Evolutionary conservation across 2,113 vertebrate species (phyloP), one percentile per base, ranked within the genome.

Genomic region (Oxyura jamaicensis): DNA sequence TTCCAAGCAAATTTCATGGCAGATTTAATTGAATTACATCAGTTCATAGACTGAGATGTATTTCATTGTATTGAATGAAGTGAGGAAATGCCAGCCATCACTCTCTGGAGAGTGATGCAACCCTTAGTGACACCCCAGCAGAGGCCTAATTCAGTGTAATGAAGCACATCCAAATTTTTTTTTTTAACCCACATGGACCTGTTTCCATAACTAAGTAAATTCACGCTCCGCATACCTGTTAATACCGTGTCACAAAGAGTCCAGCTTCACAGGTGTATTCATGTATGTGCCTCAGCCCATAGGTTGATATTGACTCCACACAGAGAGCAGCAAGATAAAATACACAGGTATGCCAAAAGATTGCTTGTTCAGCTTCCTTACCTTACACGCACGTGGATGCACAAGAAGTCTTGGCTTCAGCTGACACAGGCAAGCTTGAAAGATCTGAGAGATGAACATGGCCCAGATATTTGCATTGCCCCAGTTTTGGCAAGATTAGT

Each of bases 321-420:
- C 33, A 48, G 50, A 56, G 33, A 76, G 9, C 71, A 76, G 29
- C 8, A 58, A 58, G 50, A 73, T 20, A 46, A 82, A 72, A 72
- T 7, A 52, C 41, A 25, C 0, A 4, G 8, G 18, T 36, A 36
- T 58, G 79, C 53, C 44, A 18, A 11, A 46, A 48, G 41, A 23
- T 0, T 26, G 50, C 52, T 81, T 75, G 65, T 77, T 77, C 33
- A 6, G 17, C 53, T 87, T 77, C 58, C 63, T 94, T 42, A 55
- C 42, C 55, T 62, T 6, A 5, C 28, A n/a, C 4, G 2, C 22
- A 6, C 0, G 9, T 3, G 28, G 56, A 25, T 13, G 19, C 0
- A 0, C 15, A 60, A 77, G 26, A 1, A 0, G 19, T 21, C 58
- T 82, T 41, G 29, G 53, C 81, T 58, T 53, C 74, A 62, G 58